A percentile compares a stretch with the other conserved stretches of the same genome.
Evolutionary conservation across 1,140 invertebrate species (phyloP).

Genomic region (Bactericera cockerelli): DNA sequence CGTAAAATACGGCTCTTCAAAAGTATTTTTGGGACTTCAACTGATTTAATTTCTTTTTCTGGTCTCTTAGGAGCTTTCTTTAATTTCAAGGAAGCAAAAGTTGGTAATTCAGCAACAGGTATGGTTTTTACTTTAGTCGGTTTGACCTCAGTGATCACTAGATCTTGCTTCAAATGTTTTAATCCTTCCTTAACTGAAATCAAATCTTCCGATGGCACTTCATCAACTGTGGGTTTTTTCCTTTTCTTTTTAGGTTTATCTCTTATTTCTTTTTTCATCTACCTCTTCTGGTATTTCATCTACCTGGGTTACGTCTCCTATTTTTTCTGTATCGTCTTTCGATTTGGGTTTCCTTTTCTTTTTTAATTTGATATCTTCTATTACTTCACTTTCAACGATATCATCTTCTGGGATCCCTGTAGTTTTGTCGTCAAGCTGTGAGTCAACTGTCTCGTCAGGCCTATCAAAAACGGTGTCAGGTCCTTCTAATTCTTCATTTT

Average conservation of each 20-base stretch:
- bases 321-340: background rate
- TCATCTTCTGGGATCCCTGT: background rate
- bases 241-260: conserved; percentile 13
- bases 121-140: conserved; percentile 31
- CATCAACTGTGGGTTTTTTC: conserved; percentile 14
- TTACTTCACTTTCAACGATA: background rate
- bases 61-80: conserved; percentile 37
- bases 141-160: conserved; percentile 21
- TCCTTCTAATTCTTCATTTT: too few relatives aligned
- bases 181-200: background rate
- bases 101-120: conserved; percentile 32
- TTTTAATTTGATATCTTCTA: too few relatives aligned
- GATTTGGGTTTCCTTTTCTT: conserved; percentile 19
- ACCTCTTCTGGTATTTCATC: conserved; percentile 11
- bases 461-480: too few relatives aligned
- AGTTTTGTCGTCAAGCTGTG: too few relatives aligned
- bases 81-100: conserved; percentile 44
- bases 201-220: conserved; percentile 28
- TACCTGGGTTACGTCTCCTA: conserved; percentile 14
- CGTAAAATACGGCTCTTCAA: conserved; percentile 44
- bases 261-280: conserved; percentile 13
- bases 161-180: background rate
- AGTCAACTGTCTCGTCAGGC: too few relatives aligned
- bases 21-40: conserved; percentile 42
- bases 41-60: conserved; percentile 32